phyloP scores from a whole-genome alignment of 2,113 vertebrate genomes.

The Romanogobio albipinnatus region DNA sequence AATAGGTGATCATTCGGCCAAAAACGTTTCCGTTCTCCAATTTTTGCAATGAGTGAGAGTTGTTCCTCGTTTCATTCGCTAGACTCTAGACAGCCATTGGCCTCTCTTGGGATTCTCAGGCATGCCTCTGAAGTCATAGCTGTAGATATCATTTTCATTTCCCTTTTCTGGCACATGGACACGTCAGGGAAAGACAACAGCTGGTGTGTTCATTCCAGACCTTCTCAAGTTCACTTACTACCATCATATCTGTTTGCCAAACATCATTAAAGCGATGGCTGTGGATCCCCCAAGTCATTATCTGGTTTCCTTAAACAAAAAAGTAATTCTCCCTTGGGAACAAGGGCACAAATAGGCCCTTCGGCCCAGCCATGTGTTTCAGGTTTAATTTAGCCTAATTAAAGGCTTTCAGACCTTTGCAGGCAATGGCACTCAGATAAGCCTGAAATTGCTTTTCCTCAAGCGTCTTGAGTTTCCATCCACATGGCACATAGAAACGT shows the following conservation, averaged over 20 bases:
- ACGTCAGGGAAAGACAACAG: constrained; percentile 46
- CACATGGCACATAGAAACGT: not conserved
- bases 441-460: not conserved
- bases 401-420: constrained; percentile 47
- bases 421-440: constrained; percentile 22
- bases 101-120: not conserved
- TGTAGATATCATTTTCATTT: constrained; percentile 34
- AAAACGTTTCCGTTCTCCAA: too few relatives aligned
- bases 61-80: not conserved
- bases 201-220: constrained; percentile 28
- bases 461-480: not conserved
- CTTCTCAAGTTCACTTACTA: constrained; percentile 20
- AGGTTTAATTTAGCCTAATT: constrained; percentile 58
- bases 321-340: not conserved
- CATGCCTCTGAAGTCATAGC: constrained; percentile 17
- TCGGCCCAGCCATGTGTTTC: constrained; percentile 4
- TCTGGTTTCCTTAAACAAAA: constrained; percentile 45
- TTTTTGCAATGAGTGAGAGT: not conserved
- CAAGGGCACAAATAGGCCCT: constrained; percentile 10
- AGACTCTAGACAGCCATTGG: not conserved
- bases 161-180: constrained; percentile 14
- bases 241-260: constrained; percentile 20
- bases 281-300: constrained; percentile 29
- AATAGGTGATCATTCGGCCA: not conserved
- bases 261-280: constrained; percentile 34